A percentile compares a stretch with the other conserved stretches of the same genome.
phyloP scores from a whole-genome alignment of 2,888 invertebrate species.

The Drosophila aldrichi region DNA sequence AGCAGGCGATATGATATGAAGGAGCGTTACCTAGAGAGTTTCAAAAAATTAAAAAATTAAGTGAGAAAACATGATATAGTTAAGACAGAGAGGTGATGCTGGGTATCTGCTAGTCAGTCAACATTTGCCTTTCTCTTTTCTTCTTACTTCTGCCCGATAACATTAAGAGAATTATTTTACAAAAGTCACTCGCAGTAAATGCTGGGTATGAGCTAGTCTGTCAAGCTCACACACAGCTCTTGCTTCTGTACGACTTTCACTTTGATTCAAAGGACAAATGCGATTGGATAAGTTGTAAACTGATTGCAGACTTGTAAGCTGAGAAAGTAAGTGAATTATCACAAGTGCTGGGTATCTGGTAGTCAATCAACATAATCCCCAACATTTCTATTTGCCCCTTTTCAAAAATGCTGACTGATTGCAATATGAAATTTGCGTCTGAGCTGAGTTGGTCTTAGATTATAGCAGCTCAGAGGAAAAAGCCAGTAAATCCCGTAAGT shows the following conservation, averaged over 20 bases:
- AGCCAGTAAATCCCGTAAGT: background rate
- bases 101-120: slow-evolving; percentile 3
- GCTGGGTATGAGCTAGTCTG: slow-evolving; percentile 1
- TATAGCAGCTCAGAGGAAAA: background rate
- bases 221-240: background rate
- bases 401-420: background rate
- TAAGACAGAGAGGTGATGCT: background rate
- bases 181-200: background rate
- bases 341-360: background rate
- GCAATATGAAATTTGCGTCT: too few species aligned
- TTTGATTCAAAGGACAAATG: background rate
- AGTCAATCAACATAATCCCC: background rate
- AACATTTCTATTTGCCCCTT: background rate
- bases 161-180: background rate
- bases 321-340: background rate
- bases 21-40: background rate
- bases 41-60: background rate
- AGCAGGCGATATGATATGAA: background rate
- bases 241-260: background rate
- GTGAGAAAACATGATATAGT: too few species aligned
- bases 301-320: background rate
- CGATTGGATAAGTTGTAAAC: slow-evolving; percentile 1
- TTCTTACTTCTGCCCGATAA: background rate
- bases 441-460: background rate
- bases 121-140: too few species aligned